These are phyloP conservation scores for Chloroclysta siterata DNA, from an alignment of 2,888 invertebrate species.

Conservation along the genomic window DNA sequence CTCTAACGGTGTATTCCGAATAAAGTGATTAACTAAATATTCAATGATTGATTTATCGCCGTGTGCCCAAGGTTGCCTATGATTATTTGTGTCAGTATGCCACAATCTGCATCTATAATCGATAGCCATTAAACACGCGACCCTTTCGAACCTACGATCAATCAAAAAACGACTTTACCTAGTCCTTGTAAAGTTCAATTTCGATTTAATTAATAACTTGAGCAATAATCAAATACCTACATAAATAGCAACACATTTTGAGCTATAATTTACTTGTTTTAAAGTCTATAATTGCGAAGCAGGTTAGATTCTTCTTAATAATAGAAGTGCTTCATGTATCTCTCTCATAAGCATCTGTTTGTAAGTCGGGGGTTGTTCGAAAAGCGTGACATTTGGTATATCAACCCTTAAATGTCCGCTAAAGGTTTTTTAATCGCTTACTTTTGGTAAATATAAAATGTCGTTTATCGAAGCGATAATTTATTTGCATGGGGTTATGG, in stretches of 20 bases:
- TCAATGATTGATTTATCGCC: slow-evolving; percentile 20
- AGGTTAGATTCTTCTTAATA: slow-evolving; percentile 2
- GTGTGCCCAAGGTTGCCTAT: slow-evolving; percentile 37
- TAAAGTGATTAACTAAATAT: too few species aligned
- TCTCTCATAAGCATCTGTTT: slow-evolving; percentile 66
- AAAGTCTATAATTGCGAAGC: slow-evolving; percentile 17
- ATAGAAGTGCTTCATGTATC: slow-evolving; percentile 21
- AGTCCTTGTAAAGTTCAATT: slow-evolving; percentile 10
- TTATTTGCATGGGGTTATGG: slow-evolving; percentile 35
- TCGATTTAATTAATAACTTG: neutral
- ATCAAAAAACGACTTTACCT: slow-evolving; percentile 16
- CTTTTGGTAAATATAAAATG: slow-evolving; percentile 43
- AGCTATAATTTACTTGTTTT: slow-evolving; percentile 2
- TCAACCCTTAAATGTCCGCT: slow-evolving; percentile 63
- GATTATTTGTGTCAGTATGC: slow-evolving; percentile 52
- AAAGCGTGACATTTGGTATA: slow-evolving; percentile 70
- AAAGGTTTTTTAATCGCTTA: slow-evolving; percentile 64
- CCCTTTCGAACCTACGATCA: slow-evolving; percentile 27
- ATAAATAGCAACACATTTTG: neutral
- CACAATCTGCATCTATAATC: slow-evolving; percentile 52
- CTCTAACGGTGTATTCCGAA: too few species aligned
- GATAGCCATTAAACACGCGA: slow-evolving; percentile 47
- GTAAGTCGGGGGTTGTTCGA: slow-evolving; percentile 54
- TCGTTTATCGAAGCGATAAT: slow-evolving; percentile 37
- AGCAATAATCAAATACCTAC: neutral